phyloP scores from a whole-genome alignment of 2,888 invertebrate species.

The Tridacna gigas region DNA sequence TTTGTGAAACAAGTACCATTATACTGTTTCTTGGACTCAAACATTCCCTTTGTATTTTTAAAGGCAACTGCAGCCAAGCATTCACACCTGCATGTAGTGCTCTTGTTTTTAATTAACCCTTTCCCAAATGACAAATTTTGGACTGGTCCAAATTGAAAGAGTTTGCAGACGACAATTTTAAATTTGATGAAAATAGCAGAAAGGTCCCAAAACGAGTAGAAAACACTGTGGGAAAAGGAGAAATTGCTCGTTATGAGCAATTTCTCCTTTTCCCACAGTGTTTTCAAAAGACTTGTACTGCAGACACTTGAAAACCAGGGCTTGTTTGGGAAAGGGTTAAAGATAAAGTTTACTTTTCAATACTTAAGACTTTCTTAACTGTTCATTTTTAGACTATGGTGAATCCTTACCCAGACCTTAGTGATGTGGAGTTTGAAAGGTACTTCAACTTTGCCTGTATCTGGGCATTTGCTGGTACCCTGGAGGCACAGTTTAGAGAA shows the following conservation, averaged over 20 bases:
- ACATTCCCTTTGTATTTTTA: too few species aligned
- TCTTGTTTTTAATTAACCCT: too few species aligned
- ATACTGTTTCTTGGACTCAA: too few species aligned
- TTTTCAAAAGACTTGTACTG: not conserved
- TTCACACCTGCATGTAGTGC: too few species aligned
- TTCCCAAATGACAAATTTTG: too few species aligned
- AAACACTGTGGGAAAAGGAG: too few species aligned
- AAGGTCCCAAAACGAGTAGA: too few species aligned
- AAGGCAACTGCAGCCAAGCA: too few species aligned
- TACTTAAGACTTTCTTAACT: not conserved
- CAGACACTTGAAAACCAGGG: not conserved
- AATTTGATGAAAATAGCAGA: too few species aligned
- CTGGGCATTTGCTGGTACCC: constrained; percentile 84
- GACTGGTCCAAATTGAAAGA: too few species aligned
- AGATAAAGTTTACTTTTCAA: not conserved
- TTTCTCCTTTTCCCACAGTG: not conserved
- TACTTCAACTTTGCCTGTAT: constrained; percentile 83
- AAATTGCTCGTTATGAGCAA: not conserved
- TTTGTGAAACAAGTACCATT: too few species aligned
- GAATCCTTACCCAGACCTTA: constrained; percentile 74
- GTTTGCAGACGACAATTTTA: too few species aligned
- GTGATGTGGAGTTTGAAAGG: constrained; percentile 82
- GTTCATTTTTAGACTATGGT: constrained; percentile 71
- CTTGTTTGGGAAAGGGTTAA: not conserved
- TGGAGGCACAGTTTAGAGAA: constrained; percentile 77